These are phyloP conservation scores for Aphaenogaster floridana DNA, from an alignment of 1,140 invertebrate genomes.

Conservation along the genomic window DNA sequence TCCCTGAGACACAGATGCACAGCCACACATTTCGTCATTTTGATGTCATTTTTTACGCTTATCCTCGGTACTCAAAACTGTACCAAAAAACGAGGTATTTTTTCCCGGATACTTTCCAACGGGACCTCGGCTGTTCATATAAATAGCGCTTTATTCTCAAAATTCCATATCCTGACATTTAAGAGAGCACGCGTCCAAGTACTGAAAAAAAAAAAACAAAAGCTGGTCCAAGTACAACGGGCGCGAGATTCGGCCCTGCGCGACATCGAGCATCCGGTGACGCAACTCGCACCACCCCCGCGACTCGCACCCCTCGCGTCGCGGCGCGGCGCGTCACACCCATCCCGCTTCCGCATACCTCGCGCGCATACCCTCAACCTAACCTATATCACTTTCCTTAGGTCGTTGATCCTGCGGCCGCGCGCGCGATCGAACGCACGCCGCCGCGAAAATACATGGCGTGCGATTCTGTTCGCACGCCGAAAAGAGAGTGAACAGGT, in stretches of 20 bases:
- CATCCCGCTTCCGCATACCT: slow-evolving; percentile 73
- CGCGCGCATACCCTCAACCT: slow-evolving; percentile 69
- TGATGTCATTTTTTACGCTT: neutral
- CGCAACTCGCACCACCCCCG: slow-evolving; percentile 74
- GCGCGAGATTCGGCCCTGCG: slow-evolving; percentile 51
- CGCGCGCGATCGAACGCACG: slow-evolving; percentile 35
- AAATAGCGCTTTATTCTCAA: neutral
- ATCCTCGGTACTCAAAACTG: neutral
- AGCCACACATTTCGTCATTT: neutral
- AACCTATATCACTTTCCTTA: slow-evolving; percentile 75
- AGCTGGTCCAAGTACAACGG: neutral
- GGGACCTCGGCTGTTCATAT: neutral
- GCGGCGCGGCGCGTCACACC: slow-evolving; percentile 74
- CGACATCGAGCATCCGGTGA: slow-evolving; percentile 70
- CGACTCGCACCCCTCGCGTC: slow-evolving; percentile 69
- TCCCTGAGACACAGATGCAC: neutral
- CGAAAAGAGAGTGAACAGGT: neutral
- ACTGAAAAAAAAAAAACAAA: neutral
- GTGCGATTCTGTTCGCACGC: neutral
- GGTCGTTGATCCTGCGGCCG: slow-evolving; percentile 70
- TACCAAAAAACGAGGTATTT: neutral
- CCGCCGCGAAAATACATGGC: neutral
- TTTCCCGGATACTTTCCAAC: neutral
- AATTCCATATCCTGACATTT: neutral
- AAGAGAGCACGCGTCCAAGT: neutral